Evolutionary conservation across 2,113 vertebrate genomes (phyloP), one percentile per base, ranked within the genome.

Genomic region (Hemichromis elongatus): DNA sequence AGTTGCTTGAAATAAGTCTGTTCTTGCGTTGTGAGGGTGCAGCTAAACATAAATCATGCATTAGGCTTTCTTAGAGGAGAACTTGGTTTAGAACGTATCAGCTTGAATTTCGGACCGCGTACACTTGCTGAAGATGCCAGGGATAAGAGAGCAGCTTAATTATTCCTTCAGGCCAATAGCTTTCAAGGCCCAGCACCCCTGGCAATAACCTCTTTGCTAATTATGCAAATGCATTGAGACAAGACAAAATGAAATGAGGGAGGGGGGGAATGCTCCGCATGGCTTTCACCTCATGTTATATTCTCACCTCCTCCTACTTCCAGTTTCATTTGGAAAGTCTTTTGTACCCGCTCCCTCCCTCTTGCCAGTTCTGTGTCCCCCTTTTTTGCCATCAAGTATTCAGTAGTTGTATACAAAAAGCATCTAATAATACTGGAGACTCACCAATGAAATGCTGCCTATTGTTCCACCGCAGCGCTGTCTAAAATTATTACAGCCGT

Each of bases 71-170:
- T 83, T 87, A 80, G 84, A 91, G 88, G 80, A 90, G 80, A 84
- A 79, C 86, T 81, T 81, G 57, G 30, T 88, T 92, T 83, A 47
- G 82, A 83, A 77, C 52, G 13, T 61, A 81, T 54, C 85, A 13
- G 68, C 59, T 35, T 12, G 73, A 16, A 11, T 82, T 81, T 85
- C 37, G 86, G 59, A 56, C 79, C 6, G 11, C 1, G 24, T 59
- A 4, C 47, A 2, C 57, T 81, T 5, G 11, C 80, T 79, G 75
- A 86, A 88, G 89, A 91, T 92, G 79, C 61, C 87, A 4, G 45
- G 84, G 93, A 91, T 86, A 91, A 91, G 68, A 89, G 87, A 89
- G 90, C 1, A 50, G 66, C 90, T 93, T 94, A 93, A 94, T 94
- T 93, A 92, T 92, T 92, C 91, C 93, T 93, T 24, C 68, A 92